Conservation (phyloP, 2,797 vertebrate species). For the Gallinago nigripennis region DNA sequence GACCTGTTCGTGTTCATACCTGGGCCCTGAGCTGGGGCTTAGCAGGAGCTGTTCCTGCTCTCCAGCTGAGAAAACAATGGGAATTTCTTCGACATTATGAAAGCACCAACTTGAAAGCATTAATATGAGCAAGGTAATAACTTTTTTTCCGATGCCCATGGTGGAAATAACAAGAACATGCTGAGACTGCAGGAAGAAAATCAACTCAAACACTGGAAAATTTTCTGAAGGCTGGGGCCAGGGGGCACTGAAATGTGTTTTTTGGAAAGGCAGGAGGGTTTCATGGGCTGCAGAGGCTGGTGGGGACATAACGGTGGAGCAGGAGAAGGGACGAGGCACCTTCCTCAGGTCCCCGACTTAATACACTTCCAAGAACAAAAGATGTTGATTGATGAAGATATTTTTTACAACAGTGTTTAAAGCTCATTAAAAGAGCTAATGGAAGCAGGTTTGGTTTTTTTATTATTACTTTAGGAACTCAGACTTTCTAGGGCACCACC, state of each 20-base stretch:
- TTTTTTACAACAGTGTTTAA: not conserved
- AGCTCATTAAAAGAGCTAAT: not conserved
- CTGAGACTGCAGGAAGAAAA: not conserved
- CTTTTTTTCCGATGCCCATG: not conserved
- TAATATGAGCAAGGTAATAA: not conserved
- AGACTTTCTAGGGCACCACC: not conserved
- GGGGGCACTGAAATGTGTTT: too few species aligned
- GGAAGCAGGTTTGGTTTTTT: not conserved
- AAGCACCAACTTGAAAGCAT: not conserved
- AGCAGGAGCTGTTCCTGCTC: not conserved
- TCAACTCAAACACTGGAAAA: not conserved
- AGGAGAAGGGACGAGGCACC: not conserved
- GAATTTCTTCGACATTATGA: not conserved
- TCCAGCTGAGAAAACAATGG: not conserved
- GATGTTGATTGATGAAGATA: not conserved
- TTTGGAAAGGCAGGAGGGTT: not conserved
- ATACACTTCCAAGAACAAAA: not conserved
- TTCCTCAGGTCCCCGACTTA: rapidly evolving
- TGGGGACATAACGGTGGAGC: not conserved
- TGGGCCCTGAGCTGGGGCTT: not conserved
- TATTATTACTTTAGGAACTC: not conserved
- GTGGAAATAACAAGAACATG: not conserved
- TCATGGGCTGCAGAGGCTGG: not conserved
- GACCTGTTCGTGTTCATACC: not conserved
- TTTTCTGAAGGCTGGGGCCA: too few species aligned